Conservation (phyloP, 2,888 invertebrate species). For the Acronicta leporina region DNA sequence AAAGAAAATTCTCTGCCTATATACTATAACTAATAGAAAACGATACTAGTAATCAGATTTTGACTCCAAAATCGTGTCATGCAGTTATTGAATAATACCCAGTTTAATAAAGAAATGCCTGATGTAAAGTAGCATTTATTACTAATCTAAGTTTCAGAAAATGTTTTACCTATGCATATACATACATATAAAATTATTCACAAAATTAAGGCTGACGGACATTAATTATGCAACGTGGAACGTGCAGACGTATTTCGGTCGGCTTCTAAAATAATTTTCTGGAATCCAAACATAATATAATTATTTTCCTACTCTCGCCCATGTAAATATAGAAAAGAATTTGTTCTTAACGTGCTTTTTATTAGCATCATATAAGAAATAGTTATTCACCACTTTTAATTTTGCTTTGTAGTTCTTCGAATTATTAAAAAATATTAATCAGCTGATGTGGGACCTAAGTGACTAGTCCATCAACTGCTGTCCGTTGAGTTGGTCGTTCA, state of each 20-base stretch:
- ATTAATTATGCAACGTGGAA: constrained; percentile 68
- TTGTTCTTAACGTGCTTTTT: constrained; percentile 41
- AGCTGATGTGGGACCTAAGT: too few relatives aligned
- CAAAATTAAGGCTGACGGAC: constrained; percentile 63
- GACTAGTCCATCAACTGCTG: too few relatives aligned
- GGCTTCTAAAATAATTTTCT: constrained; percentile 72
- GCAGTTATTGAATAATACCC: too few relatives aligned
- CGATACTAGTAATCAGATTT: too few relatives aligned
- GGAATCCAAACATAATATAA: constrained; percentile 63
- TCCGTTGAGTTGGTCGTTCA: too few relatives aligned
- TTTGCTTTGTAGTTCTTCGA: too few relatives aligned
- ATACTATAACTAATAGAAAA: too few relatives aligned
- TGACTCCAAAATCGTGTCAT: too few relatives aligned
- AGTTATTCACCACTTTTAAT: too few relatives aligned
- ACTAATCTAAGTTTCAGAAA: constrained; percentile 9
- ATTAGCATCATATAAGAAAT: not conserved
- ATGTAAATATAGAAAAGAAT: constrained; percentile 45
- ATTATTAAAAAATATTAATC: too few relatives aligned
- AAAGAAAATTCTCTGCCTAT: too few relatives aligned
- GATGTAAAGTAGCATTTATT: not conserved
- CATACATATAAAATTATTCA: constrained; percentile 56
- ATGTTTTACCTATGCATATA: constrained; percentile 28
- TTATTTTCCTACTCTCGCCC: constrained; percentile 60
- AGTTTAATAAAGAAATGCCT: too few relatives aligned
- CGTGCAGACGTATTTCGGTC: constrained; percentile 73